Evolutionary conservation across 2,797 vertebrate genomes (phyloP), one percentile per base, ranked within the genome.

Genomic region (Etheostoma perlongum): DNA sequence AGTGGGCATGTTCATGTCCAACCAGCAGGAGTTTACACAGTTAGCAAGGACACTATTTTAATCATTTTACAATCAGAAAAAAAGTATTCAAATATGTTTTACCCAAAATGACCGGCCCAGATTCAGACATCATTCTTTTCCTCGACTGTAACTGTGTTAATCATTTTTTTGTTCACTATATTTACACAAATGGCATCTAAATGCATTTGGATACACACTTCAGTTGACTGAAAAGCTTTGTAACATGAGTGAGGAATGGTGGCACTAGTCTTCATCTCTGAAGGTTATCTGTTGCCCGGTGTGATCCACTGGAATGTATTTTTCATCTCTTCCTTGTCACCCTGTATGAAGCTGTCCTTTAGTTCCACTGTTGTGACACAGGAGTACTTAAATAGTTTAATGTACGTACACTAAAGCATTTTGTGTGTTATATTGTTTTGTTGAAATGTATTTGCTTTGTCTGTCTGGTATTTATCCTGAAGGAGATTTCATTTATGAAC

Each of bases 241-340:
- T 71, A 59, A 72, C 68, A 15, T 6, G 60, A 79, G 40, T 48
- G 72, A 58, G 72, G 70, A 63, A 58, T 54, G 67, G 47, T 46
- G 78, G 77, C 69, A 27, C 72, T 46, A 18, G 62, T 81, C 73
- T 94, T 93, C 44, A 13, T 74, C 61, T 59, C 54, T 69, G 72
- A 83, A 82, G 82, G 82, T 74, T 72, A 30, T 81, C 76, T 69
- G 57, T 85, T 21, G 48, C 67, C 79, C 72, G 46, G 66, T 86
- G 79, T 85, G 36, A 88, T 78, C 90, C 84, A 92, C 95, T 94
- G 95, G 94, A 95, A 96, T 96, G 95, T 96, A 95, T 92, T 95
- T 91, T 76, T 94, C n/a, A 93, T 93, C 88, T 90, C 75, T 49
- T 93, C 94, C 91, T 91, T 92, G 91, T 92, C 94, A 89, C 93